Conservation (phyloP, 1,140 invertebrate genomes). For the Dendrolimus kikuchii region DNA sequence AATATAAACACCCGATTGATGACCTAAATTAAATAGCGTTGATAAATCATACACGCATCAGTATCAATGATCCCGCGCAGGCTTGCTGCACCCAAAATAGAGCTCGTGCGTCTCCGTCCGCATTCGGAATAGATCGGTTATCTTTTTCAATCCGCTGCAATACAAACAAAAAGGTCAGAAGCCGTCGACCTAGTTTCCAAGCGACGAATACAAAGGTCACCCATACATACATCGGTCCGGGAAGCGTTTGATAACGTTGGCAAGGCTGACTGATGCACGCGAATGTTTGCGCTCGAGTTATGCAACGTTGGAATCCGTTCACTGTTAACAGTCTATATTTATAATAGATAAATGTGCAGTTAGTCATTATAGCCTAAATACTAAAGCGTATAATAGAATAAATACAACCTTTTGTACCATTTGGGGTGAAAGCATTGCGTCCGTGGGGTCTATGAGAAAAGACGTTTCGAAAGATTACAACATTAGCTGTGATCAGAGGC, state of each 20-base stretch:
- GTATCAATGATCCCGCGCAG: conserved; percentile 10
- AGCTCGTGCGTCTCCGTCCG: conserved; percentile 24
- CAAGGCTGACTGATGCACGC: conserved; percentile 44
- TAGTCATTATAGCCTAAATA: too few relatives aligned
- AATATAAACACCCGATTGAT: conserved; percentile 1
- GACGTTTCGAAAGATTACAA: too few relatives aligned
- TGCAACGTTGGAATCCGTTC: conserved; percentile 20
- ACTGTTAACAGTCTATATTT: too few relatives aligned
- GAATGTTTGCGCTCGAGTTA: conserved; percentile 31
- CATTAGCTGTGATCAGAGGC: too few relatives aligned
- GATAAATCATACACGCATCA: conserved; percentile 10
- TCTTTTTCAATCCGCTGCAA: conserved; percentile 43
- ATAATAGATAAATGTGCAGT: too few relatives aligned
- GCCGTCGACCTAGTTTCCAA: conserved; percentile 60
- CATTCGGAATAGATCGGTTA: conserved; percentile 35
- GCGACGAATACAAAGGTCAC: conserved; percentile 55
- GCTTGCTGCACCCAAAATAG: conserved; percentile 39
- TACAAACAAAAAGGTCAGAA: conserved; percentile 65
- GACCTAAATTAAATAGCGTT: conserved; percentile 2
- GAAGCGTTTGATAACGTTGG: conserved; percentile 47
- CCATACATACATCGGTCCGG: conserved; percentile 53
- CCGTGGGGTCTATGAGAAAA: too few relatives aligned
- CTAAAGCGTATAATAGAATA: too few relatives aligned
- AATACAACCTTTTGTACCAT: too few relatives aligned
- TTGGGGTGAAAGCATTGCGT: too few relatives aligned